Base-by-base conservation (phyloP, 2,888 invertebrate genomes). In the Euzophera pinguis region DNA sequence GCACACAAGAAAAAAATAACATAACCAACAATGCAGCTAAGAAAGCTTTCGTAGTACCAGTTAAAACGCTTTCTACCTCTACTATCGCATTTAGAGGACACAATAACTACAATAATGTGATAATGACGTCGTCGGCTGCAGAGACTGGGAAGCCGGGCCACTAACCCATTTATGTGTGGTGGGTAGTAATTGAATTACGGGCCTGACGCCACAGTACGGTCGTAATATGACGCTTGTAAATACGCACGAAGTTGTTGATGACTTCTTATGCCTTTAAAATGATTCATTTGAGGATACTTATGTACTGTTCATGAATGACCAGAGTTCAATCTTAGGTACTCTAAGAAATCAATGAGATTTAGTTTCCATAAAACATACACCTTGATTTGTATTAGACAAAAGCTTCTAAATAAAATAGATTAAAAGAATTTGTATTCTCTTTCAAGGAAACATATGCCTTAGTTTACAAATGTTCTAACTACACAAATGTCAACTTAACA, bases 101-200 rank as follows among this genome's bases (percentile, higher is more conserved):
- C 42, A 50, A 43, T 17, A 41, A 59, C 63, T 60, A 58, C 52
- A 58, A 63, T 71, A 71, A 75, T 67, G 73, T 74, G 73, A 77
- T 74, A 73, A 71, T 67, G 63, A 64, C 60, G 65, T 64, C 61
- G 53, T 64, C 61, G 53, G 58, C 63, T 63, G 64, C 65, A 65
- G 65, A 61, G 63, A 57, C 52, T 57, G 71, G 69, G 76, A 76
- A 78, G 78, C 74, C 78, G 72, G 75, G 78, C 78, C 73, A 78
- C 75, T 81, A 83, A 82, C 81, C 81, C 78, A 81, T 81, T 82
- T 78, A 81, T 74, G 72, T 74, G 67, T 60, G 60, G 63, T 64
- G 72, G 69, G 71, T 71, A 71, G 75, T 81, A 83, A 83, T 83
- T 79, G 67, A 78, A 82, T 84, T 82, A 83, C 63, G 56, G 65